Evolutionary conservation across 2,797 vertebrate species (phyloP).

Genomic region (Galagoides demidoff): DNA sequence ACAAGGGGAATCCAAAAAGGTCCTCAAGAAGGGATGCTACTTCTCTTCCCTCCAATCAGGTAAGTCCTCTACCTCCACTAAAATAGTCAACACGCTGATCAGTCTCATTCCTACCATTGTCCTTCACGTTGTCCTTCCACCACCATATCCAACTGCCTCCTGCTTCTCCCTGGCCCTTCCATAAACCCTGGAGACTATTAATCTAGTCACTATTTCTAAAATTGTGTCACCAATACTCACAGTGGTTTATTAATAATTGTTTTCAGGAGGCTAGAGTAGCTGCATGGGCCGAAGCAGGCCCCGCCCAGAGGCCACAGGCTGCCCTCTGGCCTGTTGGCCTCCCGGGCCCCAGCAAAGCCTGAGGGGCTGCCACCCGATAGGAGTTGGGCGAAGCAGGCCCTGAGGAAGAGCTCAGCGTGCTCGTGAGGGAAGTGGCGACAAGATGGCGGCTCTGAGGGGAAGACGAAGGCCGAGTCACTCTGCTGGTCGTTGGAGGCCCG

Average conservation of each 20-base stretch:
- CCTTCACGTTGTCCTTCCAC: neutral
- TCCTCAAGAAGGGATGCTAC: neutral
- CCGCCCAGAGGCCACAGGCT: too few species aligned
- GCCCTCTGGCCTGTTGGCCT: too few species aligned
- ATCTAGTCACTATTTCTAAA: neutral
- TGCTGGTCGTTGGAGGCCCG: too few species aligned
- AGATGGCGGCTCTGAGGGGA: too few species aligned
- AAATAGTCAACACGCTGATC: neutral
- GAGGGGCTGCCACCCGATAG: too few species aligned
- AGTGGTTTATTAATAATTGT: neutral
- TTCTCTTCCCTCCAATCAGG: neutral
- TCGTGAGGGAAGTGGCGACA: too few species aligned
- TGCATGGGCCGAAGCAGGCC: too few species aligned
- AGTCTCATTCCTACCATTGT: neutral
- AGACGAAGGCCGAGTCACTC: too few species aligned
- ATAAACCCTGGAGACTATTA: neutral
- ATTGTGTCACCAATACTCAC: neutral
- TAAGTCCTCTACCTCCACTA: neutral
- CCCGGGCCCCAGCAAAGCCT: too few species aligned
- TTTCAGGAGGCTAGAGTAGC: neutral
- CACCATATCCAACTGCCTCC: rapidly evolving
- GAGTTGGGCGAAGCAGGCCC: too few species aligned
- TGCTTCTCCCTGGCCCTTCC: neutral
- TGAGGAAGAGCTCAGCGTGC: too few species aligned
- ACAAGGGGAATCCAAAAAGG: neutral